Evolutionary conservation across 2,888 invertebrate species (phyloP).

Genomic region (Crepidodera aurea): DNA sequence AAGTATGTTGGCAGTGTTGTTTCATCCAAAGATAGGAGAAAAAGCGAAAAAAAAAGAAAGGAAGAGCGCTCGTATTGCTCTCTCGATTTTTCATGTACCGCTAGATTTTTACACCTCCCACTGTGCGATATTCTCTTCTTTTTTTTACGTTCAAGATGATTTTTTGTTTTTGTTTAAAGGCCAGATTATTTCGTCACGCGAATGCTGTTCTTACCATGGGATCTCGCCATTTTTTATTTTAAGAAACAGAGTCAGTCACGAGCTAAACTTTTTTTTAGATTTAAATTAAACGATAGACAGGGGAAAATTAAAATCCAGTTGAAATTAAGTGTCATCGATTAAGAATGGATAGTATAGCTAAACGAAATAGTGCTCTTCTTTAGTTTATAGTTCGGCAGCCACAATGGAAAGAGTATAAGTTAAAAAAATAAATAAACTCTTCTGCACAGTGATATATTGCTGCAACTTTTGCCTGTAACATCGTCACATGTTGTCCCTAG

Average conservation of each 20-base stretch:
- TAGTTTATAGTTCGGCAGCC: too few species aligned
- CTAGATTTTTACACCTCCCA: constrained; percentile 36
- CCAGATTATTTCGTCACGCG: constrained; percentile 19
- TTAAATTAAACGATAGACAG: neutral
- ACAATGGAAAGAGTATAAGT: too few species aligned
- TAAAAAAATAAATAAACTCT: too few species aligned
- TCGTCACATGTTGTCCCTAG: too few species aligned
- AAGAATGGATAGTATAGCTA: too few species aligned
- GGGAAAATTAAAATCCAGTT: neutral
- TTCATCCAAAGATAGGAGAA: constrained; percentile 14
- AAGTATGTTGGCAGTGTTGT: constrained; percentile 34
- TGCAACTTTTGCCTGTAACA: too few species aligned
- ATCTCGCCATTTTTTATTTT: constrained; percentile 16
- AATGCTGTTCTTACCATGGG: constrained; percentile 8
- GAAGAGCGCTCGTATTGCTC: constrained; percentile 30
- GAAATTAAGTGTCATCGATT: neutral
- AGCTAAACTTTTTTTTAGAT: neutral
- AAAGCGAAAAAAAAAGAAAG: constrained; percentile 7
- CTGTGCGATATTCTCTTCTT: constrained; percentile 29
- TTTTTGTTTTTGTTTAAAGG: constrained; percentile 7
- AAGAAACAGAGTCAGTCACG: neutral
- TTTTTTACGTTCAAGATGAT: neutral
- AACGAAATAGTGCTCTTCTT: too few species aligned
- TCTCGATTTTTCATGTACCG: constrained; percentile 31
- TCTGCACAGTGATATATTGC: too few species aligned